A percentile compares a stretch with the other conserved stretches of the same genome.
phyloP scores from a whole-genome alignment of 1,140 invertebrate species.

The Halictus rubicundus region DNA sequence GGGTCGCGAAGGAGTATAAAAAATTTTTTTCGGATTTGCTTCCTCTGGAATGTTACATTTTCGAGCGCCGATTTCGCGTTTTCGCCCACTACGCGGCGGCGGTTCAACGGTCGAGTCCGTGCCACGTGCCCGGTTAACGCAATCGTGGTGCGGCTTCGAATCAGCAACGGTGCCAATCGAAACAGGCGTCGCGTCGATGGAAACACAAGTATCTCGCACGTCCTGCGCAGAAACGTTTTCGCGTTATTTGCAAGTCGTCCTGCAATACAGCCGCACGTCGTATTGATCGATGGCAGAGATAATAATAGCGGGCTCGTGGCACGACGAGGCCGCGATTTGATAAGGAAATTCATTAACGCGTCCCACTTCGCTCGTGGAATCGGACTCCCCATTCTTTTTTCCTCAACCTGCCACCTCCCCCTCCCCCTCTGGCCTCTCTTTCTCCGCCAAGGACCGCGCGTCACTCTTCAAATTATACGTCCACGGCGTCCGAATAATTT shows the following conservation, averaged over 20 bases:
- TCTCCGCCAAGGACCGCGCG: not conserved
- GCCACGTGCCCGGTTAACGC: too few species aligned
- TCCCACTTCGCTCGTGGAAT: slow-evolving; percentile 63
- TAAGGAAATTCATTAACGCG: slow-evolving; percentile 77
- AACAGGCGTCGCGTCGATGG: slow-evolving; percentile 39
- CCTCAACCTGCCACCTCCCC: too few species aligned
- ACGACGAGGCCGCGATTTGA: slow-evolving; percentile 67
- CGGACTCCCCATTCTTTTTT: not conserved
- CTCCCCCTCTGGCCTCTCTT: not conserved
- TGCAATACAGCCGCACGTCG: slow-evolving; percentile 46
- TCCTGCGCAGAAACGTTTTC: slow-evolving; percentile 53
- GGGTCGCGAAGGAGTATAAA: too few species aligned
- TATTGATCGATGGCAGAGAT: slow-evolving; percentile 64
- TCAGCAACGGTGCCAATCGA: not conserved
- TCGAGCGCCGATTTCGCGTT: too few species aligned
- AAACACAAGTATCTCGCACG: slow-evolving; percentile 41
- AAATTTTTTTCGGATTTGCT: too few species aligned
- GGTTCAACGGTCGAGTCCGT: too few species aligned
- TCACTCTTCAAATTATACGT: not conserved
- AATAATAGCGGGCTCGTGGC: slow-evolving; percentile 59
- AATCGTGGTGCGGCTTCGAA: too few species aligned
- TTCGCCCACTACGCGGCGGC: too few species aligned
- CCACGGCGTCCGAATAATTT: not conserved
- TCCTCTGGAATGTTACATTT: too few species aligned
- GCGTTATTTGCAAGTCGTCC: slow-evolving; percentile 57